These are phyloP conservation scores for Drosophila pachea DNA, from an alignment of 1,140 invertebrate species.

Conservation along the genomic window DNA sequence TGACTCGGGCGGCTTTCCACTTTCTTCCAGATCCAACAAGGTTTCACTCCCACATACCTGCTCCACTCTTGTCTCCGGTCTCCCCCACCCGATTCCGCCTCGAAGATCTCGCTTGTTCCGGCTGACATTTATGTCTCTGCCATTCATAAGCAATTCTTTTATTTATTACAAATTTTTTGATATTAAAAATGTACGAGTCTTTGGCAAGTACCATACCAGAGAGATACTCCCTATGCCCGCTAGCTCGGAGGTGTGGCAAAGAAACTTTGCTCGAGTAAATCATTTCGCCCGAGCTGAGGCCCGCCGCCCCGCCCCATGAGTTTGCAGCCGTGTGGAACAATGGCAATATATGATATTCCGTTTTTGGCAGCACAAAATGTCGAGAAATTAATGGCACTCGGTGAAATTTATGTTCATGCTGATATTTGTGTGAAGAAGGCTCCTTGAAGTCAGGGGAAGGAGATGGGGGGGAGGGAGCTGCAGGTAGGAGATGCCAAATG, in stretches of 20 bases:
- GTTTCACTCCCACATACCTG: too few relatives aligned
- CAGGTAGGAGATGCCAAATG: conserved; percentile 18
- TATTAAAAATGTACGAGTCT: conserved; percentile 67
- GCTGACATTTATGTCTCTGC: conserved; percentile 63
- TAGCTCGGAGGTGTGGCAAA: neutral
- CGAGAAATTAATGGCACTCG: conserved; percentile 71
- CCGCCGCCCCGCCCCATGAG: neutral
- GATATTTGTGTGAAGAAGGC: conserved; percentile 47
- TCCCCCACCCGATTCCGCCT: too few relatives aligned
- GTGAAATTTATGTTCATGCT: conserved; percentile 61
- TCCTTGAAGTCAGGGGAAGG: neutral
- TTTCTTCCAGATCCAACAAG: conserved; percentile 2
- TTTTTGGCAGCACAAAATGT: conserved; percentile 53
- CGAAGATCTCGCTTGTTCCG: conserved; percentile 34
- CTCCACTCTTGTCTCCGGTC: too few relatives aligned
- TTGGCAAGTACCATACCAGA: conserved; percentile 5
- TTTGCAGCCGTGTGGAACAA: conserved; percentile 9
- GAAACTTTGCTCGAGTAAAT: conserved; percentile 60
- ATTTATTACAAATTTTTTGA: conserved; percentile 75
- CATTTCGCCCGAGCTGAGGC: conserved; percentile 31
- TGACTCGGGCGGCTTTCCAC: too few relatives aligned
- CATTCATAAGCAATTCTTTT: conserved; percentile 60
- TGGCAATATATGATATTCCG: conserved; percentile 23
- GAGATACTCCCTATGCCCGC: neutral
- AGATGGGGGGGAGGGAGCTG: too few relatives aligned